phyloP scores from a whole-genome alignment of 2,888 invertebrate species.

The Drosophila neonasuta region DNA sequence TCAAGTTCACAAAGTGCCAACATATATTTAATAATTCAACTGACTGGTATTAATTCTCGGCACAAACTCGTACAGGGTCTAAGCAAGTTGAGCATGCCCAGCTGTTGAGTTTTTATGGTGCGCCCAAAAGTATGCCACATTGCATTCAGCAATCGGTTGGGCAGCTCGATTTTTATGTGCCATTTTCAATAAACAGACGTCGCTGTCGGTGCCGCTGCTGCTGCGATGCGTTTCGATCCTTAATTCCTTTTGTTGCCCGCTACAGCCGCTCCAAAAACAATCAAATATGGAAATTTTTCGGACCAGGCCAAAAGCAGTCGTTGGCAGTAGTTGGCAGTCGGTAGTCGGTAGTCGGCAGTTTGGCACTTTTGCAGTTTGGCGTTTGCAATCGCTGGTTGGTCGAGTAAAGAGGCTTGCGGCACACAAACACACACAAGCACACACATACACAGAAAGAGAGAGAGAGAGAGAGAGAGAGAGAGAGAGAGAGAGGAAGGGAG shows the following conservation, averaged over 20 bases:
- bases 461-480: too few species aligned
- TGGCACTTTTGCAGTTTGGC: neutral
- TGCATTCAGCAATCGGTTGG: constrained; percentile 31
- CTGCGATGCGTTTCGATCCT: constrained; percentile 14
- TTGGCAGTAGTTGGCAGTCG: constrained; percentile 16
- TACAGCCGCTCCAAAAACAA: constrained; percentile 65
- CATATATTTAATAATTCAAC: too few species aligned
- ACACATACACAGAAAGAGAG: neutral
- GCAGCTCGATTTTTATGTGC: constrained; percentile 54
- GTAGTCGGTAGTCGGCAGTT: constrained; percentile 3
- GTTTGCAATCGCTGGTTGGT: constrained; percentile 17
- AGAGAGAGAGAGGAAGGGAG: too few species aligned
- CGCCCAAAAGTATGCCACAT: constrained; percentile 36
- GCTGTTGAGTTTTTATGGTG: neutral
- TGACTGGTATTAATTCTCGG: too few species aligned
- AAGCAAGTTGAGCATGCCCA: constrained; percentile 1
- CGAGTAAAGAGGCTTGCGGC: constrained; percentile 19
- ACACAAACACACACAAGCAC: constrained; percentile 11
- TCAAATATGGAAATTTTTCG: constrained; percentile 73
- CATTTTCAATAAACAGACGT: constrained; percentile 69
- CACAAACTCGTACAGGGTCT: constrained; percentile 9
- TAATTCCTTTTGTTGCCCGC: constrained; percentile 20
- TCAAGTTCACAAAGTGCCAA: too few species aligned
- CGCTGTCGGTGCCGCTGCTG: neutral
- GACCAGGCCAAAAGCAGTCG: constrained; percentile 38